Conservation (phyloP, 2,888 invertebrate species). For the Rhamphomyia laevipes region DNA sequence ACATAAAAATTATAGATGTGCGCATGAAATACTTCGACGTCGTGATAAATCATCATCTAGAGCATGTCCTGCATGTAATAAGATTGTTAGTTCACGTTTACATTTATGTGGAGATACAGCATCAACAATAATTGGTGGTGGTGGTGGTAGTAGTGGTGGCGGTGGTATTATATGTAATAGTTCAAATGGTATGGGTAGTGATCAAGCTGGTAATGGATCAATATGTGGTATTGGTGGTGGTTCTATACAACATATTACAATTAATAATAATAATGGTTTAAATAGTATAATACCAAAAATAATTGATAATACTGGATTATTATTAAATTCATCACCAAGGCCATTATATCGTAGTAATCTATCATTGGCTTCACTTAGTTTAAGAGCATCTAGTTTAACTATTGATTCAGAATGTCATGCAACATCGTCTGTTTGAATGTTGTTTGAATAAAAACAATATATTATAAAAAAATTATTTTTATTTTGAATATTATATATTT, state of each 20-base stretch:
- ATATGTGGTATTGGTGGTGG: slow-evolving; percentile 1
- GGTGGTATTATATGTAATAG: neutral
- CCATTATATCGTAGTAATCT: slow-evolving; percentile 32
- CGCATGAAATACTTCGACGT: slow-evolving; percentile 51
- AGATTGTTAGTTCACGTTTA: slow-evolving; percentile 51
- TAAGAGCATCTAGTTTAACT: slow-evolving; percentile 35
- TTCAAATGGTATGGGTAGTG: slow-evolving; percentile 7
- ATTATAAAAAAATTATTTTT: too few relatives aligned
- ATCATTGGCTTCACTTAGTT: slow-evolving; percentile 34
- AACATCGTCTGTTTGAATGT: slow-evolving; percentile 43
- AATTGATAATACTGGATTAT: slow-evolving; percentile 22
- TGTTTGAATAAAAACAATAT: too few relatives aligned
- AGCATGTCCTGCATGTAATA: slow-evolving; percentile 59
- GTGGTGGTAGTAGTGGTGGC: slow-evolving; percentile 7
- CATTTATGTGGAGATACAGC: slow-evolving; percentile 38
- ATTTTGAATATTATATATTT: too few relatives aligned
- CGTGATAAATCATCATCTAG: slow-evolving; percentile 52
- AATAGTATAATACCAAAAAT: neutral
- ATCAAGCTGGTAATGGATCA: slow-evolving; percentile 8
- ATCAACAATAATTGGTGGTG: slow-evolving; percentile 10
- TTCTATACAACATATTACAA: neutral
- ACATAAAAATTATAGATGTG: slow-evolving; percentile 41
- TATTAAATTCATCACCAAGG: slow-evolving; percentile 25
- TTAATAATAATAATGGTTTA: neutral
- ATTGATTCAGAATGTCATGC: slow-evolving; percentile 41